Evolutionary conservation across 2,113 vertebrate species (phyloP).

Genomic region (Gallinago undulata): DNA sequence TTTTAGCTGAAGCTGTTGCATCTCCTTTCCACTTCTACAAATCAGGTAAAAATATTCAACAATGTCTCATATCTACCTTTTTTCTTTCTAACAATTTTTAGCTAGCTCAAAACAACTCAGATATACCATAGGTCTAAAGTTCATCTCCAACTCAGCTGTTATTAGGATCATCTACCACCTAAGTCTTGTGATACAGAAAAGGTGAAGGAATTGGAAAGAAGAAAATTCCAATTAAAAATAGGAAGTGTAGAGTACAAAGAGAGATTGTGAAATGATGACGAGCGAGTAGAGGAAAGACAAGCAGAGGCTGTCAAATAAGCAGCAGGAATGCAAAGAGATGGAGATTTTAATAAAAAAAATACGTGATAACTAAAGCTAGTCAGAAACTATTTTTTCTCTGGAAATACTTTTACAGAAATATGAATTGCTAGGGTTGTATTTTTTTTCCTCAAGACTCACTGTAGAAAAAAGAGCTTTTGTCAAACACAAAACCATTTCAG

Average conservation of each 20-base stretch:
- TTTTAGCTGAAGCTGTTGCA: not conserved
- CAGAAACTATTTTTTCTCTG: not conserved
- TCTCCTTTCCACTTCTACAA: not conserved
- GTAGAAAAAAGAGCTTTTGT: not conserved
- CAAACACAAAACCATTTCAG: not conserved
- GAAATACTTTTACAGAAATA: not conserved
- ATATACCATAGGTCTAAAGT: not conserved
- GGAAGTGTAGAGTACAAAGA: conserved; percentile 30
- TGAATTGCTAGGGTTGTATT: not conserved
- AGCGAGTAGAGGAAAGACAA: conserved; percentile 34
- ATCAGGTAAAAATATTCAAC: conserved; percentile 8
- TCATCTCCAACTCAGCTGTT: conserved; percentile 24
- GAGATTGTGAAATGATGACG: conserved; percentile 6
- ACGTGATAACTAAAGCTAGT: conserved; percentile 10
- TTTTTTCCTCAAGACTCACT: not conserved
- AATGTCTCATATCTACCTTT: not conserved
- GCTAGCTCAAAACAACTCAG: conserved; percentile 10
- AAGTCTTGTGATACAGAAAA: not conserved
- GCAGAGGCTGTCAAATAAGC: conserved; percentile 29
- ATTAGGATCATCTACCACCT: conserved; percentile 9
- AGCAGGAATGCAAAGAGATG: conserved; percentile 11
- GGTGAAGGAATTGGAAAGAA: not conserved
- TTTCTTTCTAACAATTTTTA: conserved; percentile 5
- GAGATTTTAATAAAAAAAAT: conserved; percentile 32
- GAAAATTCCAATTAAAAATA: conserved; percentile 56